Base-by-base conservation (phyloP, 1,140 invertebrate genomes). In the Globodera rostochiensis region DNA sequence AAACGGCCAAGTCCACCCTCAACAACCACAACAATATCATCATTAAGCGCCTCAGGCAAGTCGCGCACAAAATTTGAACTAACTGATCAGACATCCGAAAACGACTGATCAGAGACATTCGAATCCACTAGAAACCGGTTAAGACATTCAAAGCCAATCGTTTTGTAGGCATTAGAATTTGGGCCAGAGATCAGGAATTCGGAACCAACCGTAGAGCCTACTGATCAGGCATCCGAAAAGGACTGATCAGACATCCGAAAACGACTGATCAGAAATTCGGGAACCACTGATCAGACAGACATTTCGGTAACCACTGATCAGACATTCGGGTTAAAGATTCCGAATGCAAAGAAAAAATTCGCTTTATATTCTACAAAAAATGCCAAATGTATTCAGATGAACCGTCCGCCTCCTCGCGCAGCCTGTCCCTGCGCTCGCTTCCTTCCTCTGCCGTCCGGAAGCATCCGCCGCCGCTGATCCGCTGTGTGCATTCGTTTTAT, bases 401-500 rank as follows among this genome's bases (percentile, higher is more conserved):
- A 3, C 53, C 5, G 4, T 53, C 53, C 50, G 11, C 57, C 57
- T 19, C 57, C 57, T 19, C 57, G 57, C 13, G 57, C 57, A 64
- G 11, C 2, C 57, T 64, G 57, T 64, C 57, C 13, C 11, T 71
- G 69, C 69, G 36, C 19, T 71, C 69, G 21, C 25, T 71, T 9
- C 19, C 36, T 8, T 69, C 69, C 25, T n/a, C 6, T n/a, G 25
- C 36, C 25, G 46, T 11, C 9, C 69, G 21, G 2, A 75, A 75
- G 64, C 46, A 47, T 47, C 64, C 50, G 69, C 64, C 64, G 19
- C 66, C 64, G 49, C n/a, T 81, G 45, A 47, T 81, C 60, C 81
- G 50, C 9, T 13, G 9, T 15, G 80, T 81, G 19, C 80, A 81
- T 49, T 25, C 60, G 45, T n/a, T 53, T 15, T 81, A 81, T 67